These are phyloP conservation scores for Abramis brama DNA, from an alignment of 2,113 vertebrate species.

Conservation along the genomic window DNA sequence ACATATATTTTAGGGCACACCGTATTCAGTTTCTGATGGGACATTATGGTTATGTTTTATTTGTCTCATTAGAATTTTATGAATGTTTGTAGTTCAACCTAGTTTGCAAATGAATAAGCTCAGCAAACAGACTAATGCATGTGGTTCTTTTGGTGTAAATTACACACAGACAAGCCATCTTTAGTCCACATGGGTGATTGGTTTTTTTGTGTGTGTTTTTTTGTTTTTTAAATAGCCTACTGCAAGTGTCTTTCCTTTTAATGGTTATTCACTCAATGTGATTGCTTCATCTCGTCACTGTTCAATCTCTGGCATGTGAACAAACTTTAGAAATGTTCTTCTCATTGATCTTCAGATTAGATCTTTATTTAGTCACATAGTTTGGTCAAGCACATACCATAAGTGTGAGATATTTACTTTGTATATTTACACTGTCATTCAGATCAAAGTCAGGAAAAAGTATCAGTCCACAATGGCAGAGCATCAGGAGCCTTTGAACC, in stretches of 20 bases:
- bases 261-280: background rate
- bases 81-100: background rate
- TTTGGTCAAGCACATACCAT: slow-evolving; percentile 8
- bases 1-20: slow-evolving; percentile 4
- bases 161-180: background rate
- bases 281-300: background rate
- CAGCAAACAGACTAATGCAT: background rate
- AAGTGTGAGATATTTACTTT: slow-evolving; percentile 32
- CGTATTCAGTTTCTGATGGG: background rate
- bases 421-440: slow-evolving; percentile 18
- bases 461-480: background rate
- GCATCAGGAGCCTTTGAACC: background rate
- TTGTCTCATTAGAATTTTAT: slow-evolving; percentile 5
- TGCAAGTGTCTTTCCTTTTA: background rate
- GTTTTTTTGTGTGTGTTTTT: background rate
- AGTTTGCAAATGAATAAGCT: slow-evolving; percentile 8
- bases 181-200: background rate
- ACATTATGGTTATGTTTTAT: background rate
- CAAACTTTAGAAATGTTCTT: background rate
- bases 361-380: slow-evolving; percentile 22
- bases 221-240: background rate
- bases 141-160: background rate
- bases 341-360: background rate
- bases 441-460: slow-evolving; percentile 34
- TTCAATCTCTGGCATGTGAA: slow-evolving; percentile 6